Evolutionary conservation across 30 jellyfish, hydroid and myxozoan species (phyloP), one percentile per base, ranked within the genome.

Genomic region (Clytia hemisphaerica): DNA sequence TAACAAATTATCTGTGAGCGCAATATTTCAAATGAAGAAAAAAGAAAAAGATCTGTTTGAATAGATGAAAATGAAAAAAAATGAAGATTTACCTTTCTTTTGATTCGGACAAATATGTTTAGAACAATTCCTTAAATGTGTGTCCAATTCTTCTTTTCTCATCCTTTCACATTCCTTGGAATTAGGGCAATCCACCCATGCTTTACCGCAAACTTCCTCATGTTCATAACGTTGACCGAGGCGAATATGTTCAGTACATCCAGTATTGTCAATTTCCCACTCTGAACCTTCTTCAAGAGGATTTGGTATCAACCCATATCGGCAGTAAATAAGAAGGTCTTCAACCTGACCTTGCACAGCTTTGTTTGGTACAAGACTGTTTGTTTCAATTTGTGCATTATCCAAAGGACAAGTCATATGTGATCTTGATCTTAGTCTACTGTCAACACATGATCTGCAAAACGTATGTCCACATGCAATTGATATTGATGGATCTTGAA

Each of bases 271-370:
- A 26, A 85, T 37, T 22, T 62, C 50, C 45, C 78, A 85, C 4
- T 85, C 96, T n/a, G n/a, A n/a, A n/a, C n/a, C n/a, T 32, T 85
- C 96, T 37, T 85, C 96, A 0, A 94, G 78, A 66, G 78, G 94
- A 47, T 6, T 78, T 45, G 94, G 59, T 27, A 36, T 45, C 33
- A 85, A 68, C 25, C 84, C 91, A 73, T 85, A 94, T 31, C 85
- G 68, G 75, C 96, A 85, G 65, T 66, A 78, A 24, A 85, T 78
- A 42, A 58, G 54, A 21, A 85, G 77, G 15, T 85, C 96, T 25
- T 85, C 94, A 22, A 85, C 36, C 37, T 85, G 96, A n/a, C 92
- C 93, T 16, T 67, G 77, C 19, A 85, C 91, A 18, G 94, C 96
- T 55, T 92, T 73, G 40, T 85, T 85, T 14, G 83, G 64, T 0